Evolutionary conservation across 2,113 vertebrate species (phyloP).

Genomic region (Desmodus rotundus): DNA sequence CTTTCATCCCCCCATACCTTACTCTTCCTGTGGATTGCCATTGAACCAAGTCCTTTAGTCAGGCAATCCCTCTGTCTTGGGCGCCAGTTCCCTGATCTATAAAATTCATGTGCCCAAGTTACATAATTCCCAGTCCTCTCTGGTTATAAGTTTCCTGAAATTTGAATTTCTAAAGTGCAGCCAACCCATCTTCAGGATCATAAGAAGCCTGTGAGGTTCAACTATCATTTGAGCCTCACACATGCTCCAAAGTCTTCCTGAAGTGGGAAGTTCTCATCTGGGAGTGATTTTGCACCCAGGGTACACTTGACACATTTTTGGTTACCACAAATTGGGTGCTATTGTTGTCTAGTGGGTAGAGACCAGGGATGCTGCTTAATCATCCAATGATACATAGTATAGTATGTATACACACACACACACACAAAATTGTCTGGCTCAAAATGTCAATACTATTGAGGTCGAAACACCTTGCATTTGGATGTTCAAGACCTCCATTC

Average conservation of each 20-base stretch:
- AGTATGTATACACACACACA: no score
- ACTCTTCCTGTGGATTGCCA: neutral
- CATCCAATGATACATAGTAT: fast-evolving
- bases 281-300: neutral
- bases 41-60: fast-evolving
- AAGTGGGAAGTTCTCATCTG: neutral
- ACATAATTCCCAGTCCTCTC: neutral
- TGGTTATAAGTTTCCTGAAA: neutral
- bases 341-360: neutral
- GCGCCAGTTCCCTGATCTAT: neutral
- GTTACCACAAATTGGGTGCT: no score
- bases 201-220: neutral
- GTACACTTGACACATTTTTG: neutral
- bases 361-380: neutral
- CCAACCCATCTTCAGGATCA: neutral
- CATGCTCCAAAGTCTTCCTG: neutral
- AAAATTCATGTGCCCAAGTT: no score
- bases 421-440: neutral
- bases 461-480: neutral
- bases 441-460: neutral
- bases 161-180: neutral
- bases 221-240: neutral
- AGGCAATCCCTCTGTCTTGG: neutral
- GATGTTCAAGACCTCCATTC: neutral
- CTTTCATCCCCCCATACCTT: neutral